A percentile compares a stretch with the other conserved stretches of the same genome.
These are phyloP conservation scores for Tinamus major DNA, from an alignment of 2,797 vertebrate genomes.

Conservation along the genomic window DNA sequence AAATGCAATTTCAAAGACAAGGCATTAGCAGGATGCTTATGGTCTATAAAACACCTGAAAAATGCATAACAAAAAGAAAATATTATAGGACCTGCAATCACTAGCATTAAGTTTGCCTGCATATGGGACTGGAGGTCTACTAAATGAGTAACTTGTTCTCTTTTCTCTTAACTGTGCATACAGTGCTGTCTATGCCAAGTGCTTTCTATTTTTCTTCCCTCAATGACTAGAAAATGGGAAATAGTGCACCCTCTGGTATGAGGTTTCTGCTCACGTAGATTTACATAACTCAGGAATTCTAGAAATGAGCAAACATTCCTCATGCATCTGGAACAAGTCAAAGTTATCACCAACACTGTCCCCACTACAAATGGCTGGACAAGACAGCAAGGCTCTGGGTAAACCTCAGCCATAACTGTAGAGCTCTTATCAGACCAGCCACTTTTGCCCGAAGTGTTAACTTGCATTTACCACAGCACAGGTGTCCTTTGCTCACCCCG, in stretches of 20 bases:
- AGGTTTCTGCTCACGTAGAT: constrained; percentile 5
- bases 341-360: constrained; percentile 18
- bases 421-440: constrained; percentile 58
- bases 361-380: constrained; percentile 31
- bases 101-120: background rate
- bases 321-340: constrained; percentile 34
- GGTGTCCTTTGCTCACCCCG: constrained; percentile 11
- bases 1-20: background rate
- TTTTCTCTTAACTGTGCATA: background rate
- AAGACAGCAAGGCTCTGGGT: background rate
- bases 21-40: background rate
- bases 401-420: constrained; percentile 31
- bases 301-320: constrained; percentile 51
- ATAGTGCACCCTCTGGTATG: background rate
- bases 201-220: constrained; percentile 27
- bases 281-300: constrained; percentile 36
- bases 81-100: background rate
- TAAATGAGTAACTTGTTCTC: background rate
- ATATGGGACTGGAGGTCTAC: background rate
- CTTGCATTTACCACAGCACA: background rate
- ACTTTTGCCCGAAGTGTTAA: constrained; percentile 32
- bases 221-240: constrained; percentile 23
- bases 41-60: background rate
- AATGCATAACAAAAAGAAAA: background rate
- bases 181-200: background rate